These are phyloP conservation scores for Phyto melanocephala DNA, from an alignment of 2,888 invertebrate species.

Conservation along the genomic window DNA sequence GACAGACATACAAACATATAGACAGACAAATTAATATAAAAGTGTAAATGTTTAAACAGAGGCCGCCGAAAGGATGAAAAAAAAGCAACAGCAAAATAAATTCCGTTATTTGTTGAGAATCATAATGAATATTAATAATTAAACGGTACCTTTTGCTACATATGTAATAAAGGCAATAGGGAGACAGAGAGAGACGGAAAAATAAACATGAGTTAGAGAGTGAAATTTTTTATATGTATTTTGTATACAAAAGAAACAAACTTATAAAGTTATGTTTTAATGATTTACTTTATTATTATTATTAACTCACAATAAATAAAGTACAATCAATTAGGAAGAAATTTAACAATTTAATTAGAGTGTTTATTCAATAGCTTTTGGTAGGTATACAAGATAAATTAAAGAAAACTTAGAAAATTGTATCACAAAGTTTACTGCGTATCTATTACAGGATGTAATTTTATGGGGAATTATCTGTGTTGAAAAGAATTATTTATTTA, in stretches of 20 bases:
- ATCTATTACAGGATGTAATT: no score
- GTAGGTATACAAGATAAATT: no score
- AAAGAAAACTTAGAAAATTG: no score
- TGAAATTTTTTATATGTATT: not conserved
- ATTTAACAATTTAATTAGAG: no score
- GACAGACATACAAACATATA: not conserved
- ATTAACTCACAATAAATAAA: no score
- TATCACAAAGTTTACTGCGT: no score
- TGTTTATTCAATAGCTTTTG: no score
- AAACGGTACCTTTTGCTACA: conserved; percentile 20
- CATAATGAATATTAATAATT: conserved; percentile 57
- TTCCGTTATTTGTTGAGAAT: conserved; percentile 52
- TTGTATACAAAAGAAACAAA: not conserved
- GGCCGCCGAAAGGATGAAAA: not conserved
- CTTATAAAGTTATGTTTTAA: not conserved
- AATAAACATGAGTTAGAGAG: no score
- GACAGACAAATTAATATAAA: not conserved
- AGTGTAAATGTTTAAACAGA: conserved; percentile 23
- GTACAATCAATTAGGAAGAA: no score
- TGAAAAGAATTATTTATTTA: no score
- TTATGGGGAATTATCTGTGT: no score
- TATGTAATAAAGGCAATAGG: not conserved
- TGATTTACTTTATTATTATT: no score
- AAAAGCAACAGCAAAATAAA: conserved; percentile 18
- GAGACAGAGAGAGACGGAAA: not conserved